Percentiles rank a stretch among this genome's conserved stretches.
Evolutionary conservation across 2,888 invertebrate species (phyloP).

Genomic region (Mamestra brassicae): DNA sequence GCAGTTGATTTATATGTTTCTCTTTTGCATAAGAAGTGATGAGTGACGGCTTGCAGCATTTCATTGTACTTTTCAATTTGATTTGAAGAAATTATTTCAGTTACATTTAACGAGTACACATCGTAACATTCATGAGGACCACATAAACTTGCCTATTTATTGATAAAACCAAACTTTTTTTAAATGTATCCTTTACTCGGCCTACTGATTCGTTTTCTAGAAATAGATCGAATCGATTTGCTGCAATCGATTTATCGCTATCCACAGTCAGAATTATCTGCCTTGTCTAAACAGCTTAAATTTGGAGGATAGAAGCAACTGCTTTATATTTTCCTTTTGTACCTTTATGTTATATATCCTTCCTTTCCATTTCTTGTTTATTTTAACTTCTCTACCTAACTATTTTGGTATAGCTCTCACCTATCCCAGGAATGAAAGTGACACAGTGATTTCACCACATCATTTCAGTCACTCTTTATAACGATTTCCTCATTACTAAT

Average conservation of each 20-base stretch:
- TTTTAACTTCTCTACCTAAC: neutral
- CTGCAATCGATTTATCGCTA: no score
- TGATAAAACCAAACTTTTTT: no score
- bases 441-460: neutral
- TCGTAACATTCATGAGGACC: no score
- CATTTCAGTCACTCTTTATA: neutral
- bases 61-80: neutral
- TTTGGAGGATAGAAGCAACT: neutral
- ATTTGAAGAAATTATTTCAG: neutral
- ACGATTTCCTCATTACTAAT: slow-evolving; percentile 17
- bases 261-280: no score
- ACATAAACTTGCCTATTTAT: no score
- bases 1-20: slow-evolving; percentile 23
- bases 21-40: neutral
- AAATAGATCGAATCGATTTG: no score
- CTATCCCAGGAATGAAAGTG: neutral
- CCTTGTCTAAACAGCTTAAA: neutral
- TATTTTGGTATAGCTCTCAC: slow-evolving; percentile 1
- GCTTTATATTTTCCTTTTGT: neutral
- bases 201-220: no score
- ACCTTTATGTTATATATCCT: neutral
- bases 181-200: no score
- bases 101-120: neutral
- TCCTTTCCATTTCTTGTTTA: neutral
- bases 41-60: neutral